phyloP scores from a whole-genome alignment of 1,140 invertebrate genomes.

The Stegodyphus dumicola region DNA sequence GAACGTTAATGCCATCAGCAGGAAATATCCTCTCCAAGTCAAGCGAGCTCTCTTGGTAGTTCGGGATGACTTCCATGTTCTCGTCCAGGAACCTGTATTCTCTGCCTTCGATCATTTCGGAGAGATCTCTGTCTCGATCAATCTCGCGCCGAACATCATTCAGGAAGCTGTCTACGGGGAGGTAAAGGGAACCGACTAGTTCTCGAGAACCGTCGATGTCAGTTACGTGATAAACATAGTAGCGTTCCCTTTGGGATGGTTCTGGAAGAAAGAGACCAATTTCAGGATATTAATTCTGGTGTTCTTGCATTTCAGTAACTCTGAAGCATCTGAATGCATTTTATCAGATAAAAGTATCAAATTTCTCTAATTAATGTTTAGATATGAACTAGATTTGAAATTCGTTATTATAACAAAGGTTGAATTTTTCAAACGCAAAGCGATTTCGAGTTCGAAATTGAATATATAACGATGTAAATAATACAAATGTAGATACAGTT shows the following conservation, averaged over 20 bases:
- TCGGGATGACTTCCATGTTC: conserved; percentile 5
- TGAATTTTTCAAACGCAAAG: no score
- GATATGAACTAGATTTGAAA: no score
- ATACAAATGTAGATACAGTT: no score
- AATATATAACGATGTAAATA: no score
- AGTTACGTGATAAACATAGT: conserved; percentile 26
- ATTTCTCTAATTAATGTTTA: no score
- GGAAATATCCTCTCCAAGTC: conserved; percentile 42
- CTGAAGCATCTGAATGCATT: no score
- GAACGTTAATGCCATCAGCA: no score
- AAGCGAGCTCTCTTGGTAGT: conserved; percentile 42
- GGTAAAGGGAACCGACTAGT: conserved; percentile 19
- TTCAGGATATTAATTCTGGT: no score
- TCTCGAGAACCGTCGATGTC: conserved; percentile 45
- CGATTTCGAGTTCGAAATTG: no score
- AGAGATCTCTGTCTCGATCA: conserved; percentile 13
- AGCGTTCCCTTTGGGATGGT: conserved; percentile 8
- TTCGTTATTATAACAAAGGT: no score
- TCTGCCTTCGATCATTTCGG: neutral
- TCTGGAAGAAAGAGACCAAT: conserved; percentile 6
- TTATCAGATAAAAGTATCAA: no score
- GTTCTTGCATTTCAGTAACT: no score
- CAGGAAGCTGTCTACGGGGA: conserved; percentile 17
- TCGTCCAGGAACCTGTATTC: conserved; percentile 48
- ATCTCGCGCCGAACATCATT: conserved; percentile 23